Evolutionary conservation across 2,888 invertebrate species (phyloP).

Genomic region (Limnephilus lunatus): DNA sequence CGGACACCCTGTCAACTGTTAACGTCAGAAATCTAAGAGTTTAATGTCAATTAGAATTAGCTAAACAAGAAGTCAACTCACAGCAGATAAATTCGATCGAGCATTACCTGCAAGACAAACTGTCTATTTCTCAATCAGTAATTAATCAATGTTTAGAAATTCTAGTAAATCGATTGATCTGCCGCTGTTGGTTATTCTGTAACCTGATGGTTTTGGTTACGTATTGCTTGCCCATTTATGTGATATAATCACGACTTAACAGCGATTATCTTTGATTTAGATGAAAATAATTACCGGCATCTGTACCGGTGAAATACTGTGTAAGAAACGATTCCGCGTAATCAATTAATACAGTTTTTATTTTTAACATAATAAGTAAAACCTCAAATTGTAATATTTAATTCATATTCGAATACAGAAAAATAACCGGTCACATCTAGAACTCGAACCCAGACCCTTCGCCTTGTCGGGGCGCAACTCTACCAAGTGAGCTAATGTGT

Average conservation of each 20-base stretch:
- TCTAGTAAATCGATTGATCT: background rate
- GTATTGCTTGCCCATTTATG: background rate
- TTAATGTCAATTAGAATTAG: background rate
- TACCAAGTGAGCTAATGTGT: too few relatives aligned
- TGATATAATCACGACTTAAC: background rate
- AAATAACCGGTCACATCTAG: too few relatives aligned
- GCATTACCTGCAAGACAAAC: background rate
- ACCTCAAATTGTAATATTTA: too few relatives aligned
- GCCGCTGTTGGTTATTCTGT: background rate
- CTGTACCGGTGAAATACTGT: too few relatives aligned
- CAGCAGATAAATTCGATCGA: background rate
- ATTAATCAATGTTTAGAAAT: background rate
- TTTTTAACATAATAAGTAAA: too few relatives aligned
- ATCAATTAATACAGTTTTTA: too few relatives aligned
- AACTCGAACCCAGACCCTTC: too few relatives aligned
- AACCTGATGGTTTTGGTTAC: background rate
- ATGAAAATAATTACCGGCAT: too few relatives aligned
- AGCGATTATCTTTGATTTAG: too few relatives aligned
- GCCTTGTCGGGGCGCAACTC: too few relatives aligned
- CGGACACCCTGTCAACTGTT: background rate
- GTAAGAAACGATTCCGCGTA: too few relatives aligned
- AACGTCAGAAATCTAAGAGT: background rate
- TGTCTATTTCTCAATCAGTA: background rate
- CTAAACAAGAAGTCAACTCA: background rate
- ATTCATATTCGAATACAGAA: too few relatives aligned